Evolutionary conservation across 2,797 vertebrate species (phyloP).

Genomic region (Anguilla megastoma): DNA sequence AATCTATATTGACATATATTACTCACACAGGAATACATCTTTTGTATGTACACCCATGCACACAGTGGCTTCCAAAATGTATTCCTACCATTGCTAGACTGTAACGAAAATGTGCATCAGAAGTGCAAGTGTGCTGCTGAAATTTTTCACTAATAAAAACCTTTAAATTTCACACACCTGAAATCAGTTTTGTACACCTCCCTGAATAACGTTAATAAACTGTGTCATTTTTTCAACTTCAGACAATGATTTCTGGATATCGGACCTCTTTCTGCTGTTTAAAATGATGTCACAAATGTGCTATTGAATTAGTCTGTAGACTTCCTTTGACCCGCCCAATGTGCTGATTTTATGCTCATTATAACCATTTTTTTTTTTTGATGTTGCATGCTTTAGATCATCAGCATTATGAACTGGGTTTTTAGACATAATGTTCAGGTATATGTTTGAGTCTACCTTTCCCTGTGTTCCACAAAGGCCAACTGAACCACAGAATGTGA

Average conservation of each 20-base stretch:
- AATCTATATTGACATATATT: not conserved
- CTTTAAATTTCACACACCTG: not conserved
- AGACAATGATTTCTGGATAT: not conserved
- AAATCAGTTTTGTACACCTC: not conserved
- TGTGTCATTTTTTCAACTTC: not conserved
- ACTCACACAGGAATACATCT: not conserved
- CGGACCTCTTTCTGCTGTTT: not conserved
- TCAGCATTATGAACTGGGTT: not conserved
- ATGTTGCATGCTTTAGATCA: not conserved
- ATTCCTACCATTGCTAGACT: not conserved
- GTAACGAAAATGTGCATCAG: not conserved
- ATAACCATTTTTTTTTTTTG: not conserved
- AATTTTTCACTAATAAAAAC: not conserved
- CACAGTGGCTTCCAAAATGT: not conserved
- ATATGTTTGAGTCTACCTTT: not conserved
- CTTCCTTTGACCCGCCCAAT: not conserved
- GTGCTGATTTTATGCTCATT: not conserved
- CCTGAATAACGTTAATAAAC: not conserved
- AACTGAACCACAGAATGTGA: not conserved
- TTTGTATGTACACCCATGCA: not conserved
- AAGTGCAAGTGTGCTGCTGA: not conserved
- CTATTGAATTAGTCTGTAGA: not conserved
- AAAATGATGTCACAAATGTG: not conserved
- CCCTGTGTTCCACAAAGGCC: not conserved
- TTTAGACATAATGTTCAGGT: not conserved